phyloP scores from a whole-genome alignment of 1,140 invertebrate genomes.

The Conus ventricosus region DNA sequence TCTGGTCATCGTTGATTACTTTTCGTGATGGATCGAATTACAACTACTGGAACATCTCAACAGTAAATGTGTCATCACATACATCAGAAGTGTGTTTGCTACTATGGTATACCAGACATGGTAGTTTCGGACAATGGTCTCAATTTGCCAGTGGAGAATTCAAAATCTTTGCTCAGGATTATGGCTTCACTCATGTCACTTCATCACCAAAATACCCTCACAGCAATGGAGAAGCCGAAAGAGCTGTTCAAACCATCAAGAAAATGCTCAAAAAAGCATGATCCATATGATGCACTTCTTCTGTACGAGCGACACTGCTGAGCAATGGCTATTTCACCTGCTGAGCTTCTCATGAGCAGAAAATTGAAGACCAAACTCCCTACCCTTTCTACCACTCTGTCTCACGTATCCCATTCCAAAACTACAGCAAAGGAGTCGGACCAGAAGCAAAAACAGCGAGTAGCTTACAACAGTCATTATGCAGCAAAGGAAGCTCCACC shows the following conservation, averaged over 20 bases:
- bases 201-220: conserved; percentile 60
- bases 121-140: conserved; percentile 68
- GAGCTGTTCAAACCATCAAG: conserved; percentile 45
- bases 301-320: too few species aligned
- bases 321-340: too few species aligned
- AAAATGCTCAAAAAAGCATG: conserved; percentile 42
- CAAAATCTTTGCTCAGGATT: conserved; percentile 69
- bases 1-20: conserved; percentile 43
- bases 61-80: conserved; percentile 16
- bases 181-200: conserved; percentile 69
- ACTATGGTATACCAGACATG: conserved; percentile 49
- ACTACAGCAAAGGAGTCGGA: too few species aligned
- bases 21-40: conserved; percentile 37
- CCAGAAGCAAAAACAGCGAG: too few species aligned
- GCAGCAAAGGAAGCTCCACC: too few species aligned
- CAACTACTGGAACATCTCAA: conserved; percentile 2
- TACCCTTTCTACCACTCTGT: too few species aligned
- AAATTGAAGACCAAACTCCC: too few species aligned
- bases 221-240: conserved; percentile 51
- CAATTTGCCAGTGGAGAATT: conserved; percentile 71
- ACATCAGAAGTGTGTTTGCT: conserved; percentile 40
- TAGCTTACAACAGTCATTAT: too few species aligned
- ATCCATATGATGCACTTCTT: too few species aligned
- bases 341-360: too few species aligned
- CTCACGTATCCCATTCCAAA: too few species aligned